Base-by-base conservation (phyloP, 92 coral and sea anemone species). In the Parazoanthus swiftii region DNA sequence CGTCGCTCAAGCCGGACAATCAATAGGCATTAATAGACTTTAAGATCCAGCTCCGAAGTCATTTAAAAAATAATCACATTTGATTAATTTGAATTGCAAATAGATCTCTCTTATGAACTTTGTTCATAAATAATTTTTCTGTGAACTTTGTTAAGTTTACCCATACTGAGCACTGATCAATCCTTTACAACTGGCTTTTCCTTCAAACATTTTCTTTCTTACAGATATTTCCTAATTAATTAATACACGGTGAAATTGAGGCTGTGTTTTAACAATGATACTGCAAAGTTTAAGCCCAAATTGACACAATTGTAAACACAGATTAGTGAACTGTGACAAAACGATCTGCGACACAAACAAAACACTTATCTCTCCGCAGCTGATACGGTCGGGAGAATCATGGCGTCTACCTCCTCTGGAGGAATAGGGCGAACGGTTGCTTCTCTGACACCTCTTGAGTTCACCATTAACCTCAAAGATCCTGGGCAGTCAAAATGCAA, bases 231-330 rank as follows among this genome's bases (percentile, higher is more conserved):
- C 37, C 58, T 39, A 33, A 23, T 6, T 39, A 33, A 23, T 6
- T 76, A 18, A 18, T 18, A 3, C 1, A 2, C n/a, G 21, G 21
- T 3, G 46, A 74, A 7, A 14, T 76, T 33, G 11, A 78, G 33
- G 23, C 8, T 5, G 8, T 78, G 63, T 10, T 46, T 78, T 78
- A 13, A 23, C 10, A 48, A 48, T 46, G 56, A 21, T 37, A 42
- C 26, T 10, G 36, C 81, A 76, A 76, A 21, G 26, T 23, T 77
- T 18, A 8, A 58, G 29, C 10, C 23, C 35, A 18, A 35, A 26
- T 38, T 54, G 71, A 56, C 18, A 58, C 85, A 80, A 80, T 80
- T 80, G 85, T 80, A 80, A 80, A 80, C 85, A 80, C 29, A 38
- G 72, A 35, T 80, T 80, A 80, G 8, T 80, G 85, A 36, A 80